Evolutionary conservation across 2,113 vertebrate genomes (phyloP).

Genomic region (Myxocyprinus asiaticus): DNA sequence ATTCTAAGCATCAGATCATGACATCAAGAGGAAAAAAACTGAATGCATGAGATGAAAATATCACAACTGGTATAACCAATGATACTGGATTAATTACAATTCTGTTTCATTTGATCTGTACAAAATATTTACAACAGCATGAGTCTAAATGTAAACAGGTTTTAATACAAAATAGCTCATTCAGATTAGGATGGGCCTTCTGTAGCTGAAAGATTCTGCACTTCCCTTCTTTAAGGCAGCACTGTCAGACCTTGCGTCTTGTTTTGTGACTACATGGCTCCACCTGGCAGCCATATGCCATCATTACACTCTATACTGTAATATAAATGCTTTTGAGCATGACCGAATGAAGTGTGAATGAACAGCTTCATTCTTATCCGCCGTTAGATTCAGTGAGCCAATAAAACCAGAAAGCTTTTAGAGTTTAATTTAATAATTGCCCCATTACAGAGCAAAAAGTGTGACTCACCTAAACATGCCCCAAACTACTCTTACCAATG

Average conservation of each 20-base stretch:
- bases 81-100: not conserved
- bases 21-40: conserved; percentile 18
- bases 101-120: too few species aligned
- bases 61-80: conserved; percentile 8
- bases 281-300: conserved; percentile 69
- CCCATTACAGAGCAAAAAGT: conserved; percentile 26
- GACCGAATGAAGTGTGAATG: not conserved
- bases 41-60: conserved; percentile 38
- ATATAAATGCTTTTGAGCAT: not conserved
- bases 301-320: conserved; percentile 60
- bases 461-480: conserved; percentile 54
- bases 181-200: too few species aligned
- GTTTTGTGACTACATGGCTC: conserved; percentile 74
- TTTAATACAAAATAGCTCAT: too few species aligned
- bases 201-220: too few species aligned
- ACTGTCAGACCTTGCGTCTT: not conserved
- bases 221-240: too few species aligned
- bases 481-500: conserved; percentile 44
- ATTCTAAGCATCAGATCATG: conserved; percentile 36
- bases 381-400: not conserved
- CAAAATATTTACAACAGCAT: too few species aligned
- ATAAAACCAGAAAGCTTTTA: conserved; percentile 14
- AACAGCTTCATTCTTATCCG: conserved; percentile 2
- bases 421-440: conserved; percentile 38
- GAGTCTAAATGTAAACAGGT: too few species aligned